phyloP scores from a whole-genome alignment of 2,888 invertebrate genomes.

The Rotaria sp. region DNA sequence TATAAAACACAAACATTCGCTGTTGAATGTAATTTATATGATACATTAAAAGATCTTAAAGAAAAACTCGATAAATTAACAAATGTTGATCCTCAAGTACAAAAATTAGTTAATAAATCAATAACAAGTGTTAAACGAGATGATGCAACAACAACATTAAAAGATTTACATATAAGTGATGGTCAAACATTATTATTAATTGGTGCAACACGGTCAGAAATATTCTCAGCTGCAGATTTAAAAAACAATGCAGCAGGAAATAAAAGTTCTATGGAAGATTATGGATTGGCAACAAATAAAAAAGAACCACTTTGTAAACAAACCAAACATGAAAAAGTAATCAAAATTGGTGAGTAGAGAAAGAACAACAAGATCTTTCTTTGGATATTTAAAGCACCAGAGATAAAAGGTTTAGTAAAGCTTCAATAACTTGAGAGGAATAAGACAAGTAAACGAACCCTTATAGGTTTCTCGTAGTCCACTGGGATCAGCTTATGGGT shows the following conservation, averaged over 20 bases:
- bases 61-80: constrained; percentile 20
- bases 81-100: constrained; percentile 2
- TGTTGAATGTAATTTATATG: background rate
- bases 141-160: constrained; percentile 25
- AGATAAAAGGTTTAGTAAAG: too few species aligned
- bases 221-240: background rate
- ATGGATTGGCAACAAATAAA: background rate
- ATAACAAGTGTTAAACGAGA: background rate
- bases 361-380: too few species aligned
- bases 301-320: constrained; percentile 20
- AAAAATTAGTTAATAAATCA: constrained; percentile 26
- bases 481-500: too few species aligned
- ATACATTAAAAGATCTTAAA: constrained; percentile 16
- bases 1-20: constrained; percentile 27
- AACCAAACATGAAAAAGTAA: constrained; percentile 6
- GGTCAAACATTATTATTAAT: background rate
- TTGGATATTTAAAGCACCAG: too few species aligned
- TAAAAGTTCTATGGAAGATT: background rate
- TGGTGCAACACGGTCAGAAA: background rate
- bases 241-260: background rate
- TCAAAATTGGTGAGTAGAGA: background rate
- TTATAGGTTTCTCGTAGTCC: too few species aligned
- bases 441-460: too few species aligned
- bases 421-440: too few species aligned
- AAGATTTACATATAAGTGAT: background rate